Percentiles rank a stretch among this genome's conserved stretches.
Conservation (phyloP, 2,888 invertebrate species). For the Formica aserva region DNA sequence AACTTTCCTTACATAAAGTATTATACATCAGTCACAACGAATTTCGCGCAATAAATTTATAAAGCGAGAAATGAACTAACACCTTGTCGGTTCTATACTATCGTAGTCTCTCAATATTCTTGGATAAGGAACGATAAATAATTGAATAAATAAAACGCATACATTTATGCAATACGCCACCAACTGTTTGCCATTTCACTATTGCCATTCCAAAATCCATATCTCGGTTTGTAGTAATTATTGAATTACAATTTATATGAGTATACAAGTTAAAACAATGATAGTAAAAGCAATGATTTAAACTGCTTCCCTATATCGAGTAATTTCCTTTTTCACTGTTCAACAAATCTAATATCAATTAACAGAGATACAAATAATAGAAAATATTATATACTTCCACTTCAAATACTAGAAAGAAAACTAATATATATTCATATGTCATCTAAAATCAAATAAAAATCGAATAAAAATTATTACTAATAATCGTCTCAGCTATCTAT, state of each 20-base stretch:
- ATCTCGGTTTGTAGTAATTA: background rate
- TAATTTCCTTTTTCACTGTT: background rate
- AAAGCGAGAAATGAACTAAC: constrained; percentile 9
- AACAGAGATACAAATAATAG: constrained; percentile 37
- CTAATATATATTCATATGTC: background rate
- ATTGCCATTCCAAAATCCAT: constrained; percentile 40
- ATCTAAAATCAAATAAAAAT: background rate
- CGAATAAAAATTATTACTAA: constrained; percentile 3
- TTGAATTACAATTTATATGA: background rate
- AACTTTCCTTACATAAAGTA: constrained; percentile 27
- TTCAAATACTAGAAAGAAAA: background rate
- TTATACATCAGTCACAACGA: background rate
- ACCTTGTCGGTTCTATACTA: constrained; percentile 23
- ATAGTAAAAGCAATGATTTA: background rate
- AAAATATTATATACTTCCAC: constrained; percentile 24
- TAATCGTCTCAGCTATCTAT: background rate
- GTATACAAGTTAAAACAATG: constrained; percentile 34
- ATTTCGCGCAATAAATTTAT: constrained; percentile 5
- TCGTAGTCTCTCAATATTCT: constrained; percentile 37
- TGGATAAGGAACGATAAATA: constrained; percentile 28
- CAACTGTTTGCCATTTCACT: constrained; percentile 34
- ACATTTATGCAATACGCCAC: constrained; percentile 2
- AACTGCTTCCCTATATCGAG: background rate
- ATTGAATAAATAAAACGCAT: constrained; percentile 65
- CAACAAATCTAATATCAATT: constrained; percentile 35